A percentile compares a stretch with the other conserved stretches of the same genome.
phyloP scores from a whole-genome alignment of 1,140 invertebrate genomes.

The Diorhabda sublineata region DNA sequence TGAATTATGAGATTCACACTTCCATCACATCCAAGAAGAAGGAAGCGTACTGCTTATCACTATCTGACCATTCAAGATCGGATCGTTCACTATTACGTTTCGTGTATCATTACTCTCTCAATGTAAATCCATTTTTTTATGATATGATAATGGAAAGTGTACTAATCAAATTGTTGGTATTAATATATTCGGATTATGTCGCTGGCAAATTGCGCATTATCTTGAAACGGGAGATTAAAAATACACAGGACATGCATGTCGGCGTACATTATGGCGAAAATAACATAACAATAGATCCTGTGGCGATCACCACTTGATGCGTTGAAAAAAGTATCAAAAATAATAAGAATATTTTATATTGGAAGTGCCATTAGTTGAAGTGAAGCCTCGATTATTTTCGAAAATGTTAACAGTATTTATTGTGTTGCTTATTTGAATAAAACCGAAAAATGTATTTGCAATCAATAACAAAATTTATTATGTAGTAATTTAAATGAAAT shows the following conservation, averaged over 20 bases:
- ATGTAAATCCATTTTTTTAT: not conserved
- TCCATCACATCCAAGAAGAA: too few species aligned
- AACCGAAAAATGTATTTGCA: too few species aligned
- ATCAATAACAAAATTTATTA: too few species aligned
- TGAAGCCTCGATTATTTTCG: not conserved
- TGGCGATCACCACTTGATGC: not conserved
- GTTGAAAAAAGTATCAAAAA: not conserved
- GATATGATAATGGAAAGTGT: not conserved
- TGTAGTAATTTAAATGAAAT: too few species aligned
- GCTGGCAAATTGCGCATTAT: too few species aligned
- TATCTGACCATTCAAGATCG: too few species aligned
- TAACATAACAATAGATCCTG: not conserved
- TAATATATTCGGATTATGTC: not conserved
- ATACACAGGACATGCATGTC: slow-evolving; percentile 26
- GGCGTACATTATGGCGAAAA: not conserved
- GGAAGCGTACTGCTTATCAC: too few species aligned
- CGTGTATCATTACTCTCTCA: too few species aligned
- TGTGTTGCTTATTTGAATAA: not conserved
- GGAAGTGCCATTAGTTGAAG: not conserved
- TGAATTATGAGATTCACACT: too few species aligned
- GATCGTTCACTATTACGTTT: too few species aligned
- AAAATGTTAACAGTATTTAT: not conserved
- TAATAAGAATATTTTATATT: not conserved
- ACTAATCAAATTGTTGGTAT: not conserved
- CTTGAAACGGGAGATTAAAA: too few species aligned